A percentile compares a stretch with the other conserved stretches of the same genome.
Conservation (phyloP, 2,113 vertebrate genomes). For the Cinclus cinclus region DNA sequence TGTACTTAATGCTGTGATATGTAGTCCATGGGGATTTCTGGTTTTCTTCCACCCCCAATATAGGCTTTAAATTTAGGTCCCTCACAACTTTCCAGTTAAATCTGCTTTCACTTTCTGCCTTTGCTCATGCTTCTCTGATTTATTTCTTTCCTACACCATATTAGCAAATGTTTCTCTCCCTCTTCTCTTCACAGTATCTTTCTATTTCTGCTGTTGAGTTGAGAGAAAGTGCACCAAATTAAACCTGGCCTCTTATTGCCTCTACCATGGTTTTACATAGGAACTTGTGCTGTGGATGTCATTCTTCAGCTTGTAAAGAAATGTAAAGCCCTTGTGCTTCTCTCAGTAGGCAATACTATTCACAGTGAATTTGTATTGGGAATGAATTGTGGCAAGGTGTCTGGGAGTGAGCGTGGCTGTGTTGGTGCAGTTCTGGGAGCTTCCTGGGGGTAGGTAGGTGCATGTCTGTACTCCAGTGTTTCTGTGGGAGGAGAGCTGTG, state of each 20-base stretch:
- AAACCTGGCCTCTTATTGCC: neutral
- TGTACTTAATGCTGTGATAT: neutral
- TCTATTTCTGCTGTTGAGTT: neutral
- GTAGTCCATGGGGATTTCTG: neutral
- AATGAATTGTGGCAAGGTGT: neutral
- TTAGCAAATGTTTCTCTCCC: neutral
- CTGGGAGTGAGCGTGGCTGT: neutral
- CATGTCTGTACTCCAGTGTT: fast-evolving
- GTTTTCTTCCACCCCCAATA: neutral
- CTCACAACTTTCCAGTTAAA: neutral
- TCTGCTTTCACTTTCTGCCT: neutral
- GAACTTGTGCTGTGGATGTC: neutral
- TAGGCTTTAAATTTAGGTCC: neutral
- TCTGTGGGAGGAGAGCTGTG: neutral
- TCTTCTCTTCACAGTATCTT: neutral
- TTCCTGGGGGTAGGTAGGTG: neutral
- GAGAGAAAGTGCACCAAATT: neutral
- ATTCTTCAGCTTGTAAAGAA: neutral
- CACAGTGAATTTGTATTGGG: fast-evolving
- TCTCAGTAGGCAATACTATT: neutral
- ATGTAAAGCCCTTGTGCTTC: neutral
- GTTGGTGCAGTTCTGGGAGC: neutral
- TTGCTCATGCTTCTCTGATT: neutral
- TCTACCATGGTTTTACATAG: neutral
- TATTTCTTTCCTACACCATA: neutral